These are phyloP conservation scores for Phalacrocorax pelagicus DNA, from an alignment of 2,113 vertebrate genomes.

Conservation along the genomic window DNA sequence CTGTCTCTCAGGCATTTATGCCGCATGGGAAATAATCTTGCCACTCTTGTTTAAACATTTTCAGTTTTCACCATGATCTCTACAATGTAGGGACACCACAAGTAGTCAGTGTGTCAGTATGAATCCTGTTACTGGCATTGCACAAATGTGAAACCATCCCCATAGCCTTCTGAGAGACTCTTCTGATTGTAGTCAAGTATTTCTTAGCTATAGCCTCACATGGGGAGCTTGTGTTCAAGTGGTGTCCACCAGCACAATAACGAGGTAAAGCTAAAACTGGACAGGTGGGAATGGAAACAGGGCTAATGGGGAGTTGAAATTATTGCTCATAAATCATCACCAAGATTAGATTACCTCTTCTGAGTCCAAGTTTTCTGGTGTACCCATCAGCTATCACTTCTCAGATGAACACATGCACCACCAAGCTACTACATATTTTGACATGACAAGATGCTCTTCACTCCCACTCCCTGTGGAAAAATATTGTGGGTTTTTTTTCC, in stretches of 20 bases:
- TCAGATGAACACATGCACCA: not conserved
- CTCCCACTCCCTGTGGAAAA: not conserved
- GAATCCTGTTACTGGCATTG: not conserved
- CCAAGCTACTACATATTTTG: rapidly evolving
- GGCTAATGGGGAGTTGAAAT: rapidly evolving
- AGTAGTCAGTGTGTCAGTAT: not conserved
- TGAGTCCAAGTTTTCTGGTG: not conserved
- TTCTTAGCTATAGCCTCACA: not conserved
- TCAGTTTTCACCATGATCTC: not conserved
- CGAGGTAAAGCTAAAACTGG: not conserved
- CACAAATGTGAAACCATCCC: not conserved
- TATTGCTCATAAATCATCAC: not conserved
- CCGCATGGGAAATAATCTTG: not conserved
- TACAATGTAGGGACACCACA: not conserved
- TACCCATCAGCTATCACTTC: not conserved
- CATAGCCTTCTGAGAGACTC: not conserved
- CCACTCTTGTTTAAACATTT: not conserved
- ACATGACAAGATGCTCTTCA: not conserved
- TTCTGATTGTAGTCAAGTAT: not conserved
- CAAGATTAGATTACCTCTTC: not conserved
- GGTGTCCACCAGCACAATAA: not conserved
- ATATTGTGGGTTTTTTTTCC: not conserved
- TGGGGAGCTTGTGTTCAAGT: not conserved
- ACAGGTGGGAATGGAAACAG: not conserved
- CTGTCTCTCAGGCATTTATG: not conserved